Conservation (phyloP, 2,113 vertebrate genomes). For the Xiphias gladius region DNA sequence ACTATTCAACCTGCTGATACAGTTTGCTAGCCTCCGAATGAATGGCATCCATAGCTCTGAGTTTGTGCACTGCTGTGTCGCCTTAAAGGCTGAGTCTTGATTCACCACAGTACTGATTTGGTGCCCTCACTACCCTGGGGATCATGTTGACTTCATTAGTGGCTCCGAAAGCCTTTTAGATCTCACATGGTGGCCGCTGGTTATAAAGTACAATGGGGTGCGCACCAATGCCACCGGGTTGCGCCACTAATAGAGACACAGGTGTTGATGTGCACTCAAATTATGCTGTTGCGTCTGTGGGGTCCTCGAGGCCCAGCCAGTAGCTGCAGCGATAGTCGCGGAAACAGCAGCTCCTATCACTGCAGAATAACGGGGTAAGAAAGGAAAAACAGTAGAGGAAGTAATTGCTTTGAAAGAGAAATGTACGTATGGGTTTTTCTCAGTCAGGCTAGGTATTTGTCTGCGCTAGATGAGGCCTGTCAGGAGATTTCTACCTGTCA, state of each 20-base stretch:
- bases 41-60: conserved; percentile 37
- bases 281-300: conserved; percentile 58
- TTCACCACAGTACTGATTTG: conserved; percentile 66
- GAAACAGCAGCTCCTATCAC: conserved; percentile 45
- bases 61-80: conserved; percentile 42
- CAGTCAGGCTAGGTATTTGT: conserved; percentile 71
- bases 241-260: conserved; percentile 68
- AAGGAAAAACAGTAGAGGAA: conserved; percentile 48
- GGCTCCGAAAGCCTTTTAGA: conserved; percentile 69
- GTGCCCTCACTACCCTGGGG: conserved; percentile 40
- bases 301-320: conserved; percentile 56
- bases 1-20: conserved; percentile 5
- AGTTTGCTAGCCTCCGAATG: conserved; percentile 35
- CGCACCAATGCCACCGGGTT: conserved; percentile 48
- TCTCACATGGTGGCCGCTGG: conserved; percentile 62
- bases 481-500: conserved; percentile 70
- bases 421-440: conserved; percentile 69
- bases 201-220: conserved; percentile 70
- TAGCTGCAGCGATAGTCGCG: conserved; percentile 23
- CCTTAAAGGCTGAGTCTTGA: conserved; percentile 58
- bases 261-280: conserved; percentile 65
- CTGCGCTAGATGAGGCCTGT: conserved; percentile 75
- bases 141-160: conserved; percentile 73
- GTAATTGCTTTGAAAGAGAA: conserved; percentile 76
- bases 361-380: conserved; percentile 32